Evolutionary conservation across 2,888 invertebrate genomes (phyloP).

Genomic region (Melolontha melolontha): DNA sequence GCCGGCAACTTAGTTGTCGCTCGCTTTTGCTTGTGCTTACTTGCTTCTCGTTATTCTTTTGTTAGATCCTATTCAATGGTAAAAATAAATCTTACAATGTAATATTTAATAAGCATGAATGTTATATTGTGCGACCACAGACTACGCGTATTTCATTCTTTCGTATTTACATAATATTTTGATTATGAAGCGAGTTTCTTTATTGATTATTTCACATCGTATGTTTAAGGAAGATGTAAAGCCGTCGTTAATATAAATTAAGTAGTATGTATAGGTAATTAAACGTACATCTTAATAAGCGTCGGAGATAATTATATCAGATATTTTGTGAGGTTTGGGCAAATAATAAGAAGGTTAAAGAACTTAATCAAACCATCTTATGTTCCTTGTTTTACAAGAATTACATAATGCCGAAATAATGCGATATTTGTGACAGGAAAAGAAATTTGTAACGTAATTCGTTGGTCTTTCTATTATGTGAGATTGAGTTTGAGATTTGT

Average conservation of each 20-base stretch:
- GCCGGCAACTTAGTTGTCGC: not conserved
- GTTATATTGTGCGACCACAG: not conserved
- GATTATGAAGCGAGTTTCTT: slow-evolving; percentile 12
- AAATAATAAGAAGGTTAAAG: too few species aligned
- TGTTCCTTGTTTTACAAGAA: too few species aligned
- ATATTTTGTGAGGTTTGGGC: too few species aligned
- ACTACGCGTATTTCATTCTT: not conserved
- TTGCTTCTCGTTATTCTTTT: slow-evolving; percentile 4
- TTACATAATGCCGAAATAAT: too few species aligned
- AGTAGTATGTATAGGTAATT: too few species aligned
- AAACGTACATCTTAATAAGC: too few species aligned
- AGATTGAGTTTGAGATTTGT: too few species aligned
- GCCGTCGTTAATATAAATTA: not conserved
- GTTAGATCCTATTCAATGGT: slow-evolving; percentile 26
- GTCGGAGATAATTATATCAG: too few species aligned
- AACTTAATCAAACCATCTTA: too few species aligned
- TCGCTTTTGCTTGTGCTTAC: not conserved
- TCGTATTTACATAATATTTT: slow-evolving; percentile 12
- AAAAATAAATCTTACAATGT: slow-evolving; percentile 25
- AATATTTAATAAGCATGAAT: slow-evolving; percentile 24
- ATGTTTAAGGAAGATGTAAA: not conserved
- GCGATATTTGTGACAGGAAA: too few species aligned
- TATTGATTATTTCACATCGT: slow-evolving; percentile 3
- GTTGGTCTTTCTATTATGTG: too few species aligned
- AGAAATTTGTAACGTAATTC: too few species aligned